A percentile compares a stretch with the other conserved stretches of the same genome.
Conservation (phyloP, 2,888 invertebrate genomes). For the Drosophila helvetica region DNA sequence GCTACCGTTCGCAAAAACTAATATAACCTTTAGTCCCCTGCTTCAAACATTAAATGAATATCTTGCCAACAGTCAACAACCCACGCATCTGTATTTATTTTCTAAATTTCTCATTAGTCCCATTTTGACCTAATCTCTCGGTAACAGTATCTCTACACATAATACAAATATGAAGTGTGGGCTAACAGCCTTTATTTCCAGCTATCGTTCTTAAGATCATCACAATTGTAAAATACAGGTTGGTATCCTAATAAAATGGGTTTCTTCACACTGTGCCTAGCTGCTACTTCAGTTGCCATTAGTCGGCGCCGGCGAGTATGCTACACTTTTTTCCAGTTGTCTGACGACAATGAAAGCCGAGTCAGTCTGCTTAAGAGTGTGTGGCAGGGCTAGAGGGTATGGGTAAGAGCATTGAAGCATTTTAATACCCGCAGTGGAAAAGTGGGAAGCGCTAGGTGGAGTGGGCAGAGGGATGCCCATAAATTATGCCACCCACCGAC, state of each 20-base stretch:
- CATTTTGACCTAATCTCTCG: no score
- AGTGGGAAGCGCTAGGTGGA: constrained; percentile 23
- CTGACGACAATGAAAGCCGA: constrained; percentile 48
- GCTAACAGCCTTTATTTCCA: no score
- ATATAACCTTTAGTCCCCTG: no score
- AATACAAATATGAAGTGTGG: no score
- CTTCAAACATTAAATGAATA: no score
- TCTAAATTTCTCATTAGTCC: no score
- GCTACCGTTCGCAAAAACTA: no score
- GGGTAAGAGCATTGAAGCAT: constrained; percentile 77
- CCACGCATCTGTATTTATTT: no score
- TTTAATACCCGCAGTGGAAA: constrained; percentile 74
- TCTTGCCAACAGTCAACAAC: no score
- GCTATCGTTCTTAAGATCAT: no score
- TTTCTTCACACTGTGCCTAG: constrained; percentile 47
- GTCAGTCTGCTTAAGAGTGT: constrained; percentile 34
- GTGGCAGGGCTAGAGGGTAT: constrained; percentile 29
- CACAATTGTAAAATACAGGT: no score
- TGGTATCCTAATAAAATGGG: not conserved
- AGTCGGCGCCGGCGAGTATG: constrained; percentile 69
- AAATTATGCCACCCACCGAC: constrained; percentile 79
- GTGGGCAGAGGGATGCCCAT: constrained; percentile 57
- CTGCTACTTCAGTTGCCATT: constrained; percentile 73
- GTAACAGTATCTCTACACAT: no score
- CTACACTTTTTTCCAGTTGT: constrained; percentile 69